A percentile compares a stretch with the other conserved stretches of the same genome.
Conservation (phyloP, 2,113 vertebrate species). For the Parotia lawesii region DNA sequence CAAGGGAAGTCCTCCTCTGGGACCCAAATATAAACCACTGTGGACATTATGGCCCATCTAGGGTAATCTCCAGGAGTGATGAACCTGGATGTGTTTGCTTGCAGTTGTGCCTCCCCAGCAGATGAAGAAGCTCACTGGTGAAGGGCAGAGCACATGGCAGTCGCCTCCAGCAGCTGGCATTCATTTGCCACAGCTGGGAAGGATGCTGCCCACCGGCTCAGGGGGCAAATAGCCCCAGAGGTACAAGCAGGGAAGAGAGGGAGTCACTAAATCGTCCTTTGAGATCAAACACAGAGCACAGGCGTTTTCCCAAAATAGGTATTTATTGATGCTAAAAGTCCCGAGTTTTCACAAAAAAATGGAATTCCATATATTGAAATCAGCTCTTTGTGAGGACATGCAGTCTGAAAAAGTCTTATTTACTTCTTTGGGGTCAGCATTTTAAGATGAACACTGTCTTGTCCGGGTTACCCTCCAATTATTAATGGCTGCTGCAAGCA, state of each 20-base stretch:
- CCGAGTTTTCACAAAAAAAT: not conserved
- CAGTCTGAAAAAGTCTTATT: not conserved
- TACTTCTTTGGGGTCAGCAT: not conserved
- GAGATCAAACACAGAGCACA: not conserved
- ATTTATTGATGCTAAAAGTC: not conserved
- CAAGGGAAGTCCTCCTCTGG: not conserved
- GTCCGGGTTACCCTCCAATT: not conserved
- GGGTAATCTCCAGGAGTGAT: not conserved
- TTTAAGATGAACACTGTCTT: not conserved
- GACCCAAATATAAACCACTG: not conserved
- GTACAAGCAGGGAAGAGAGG: not conserved
- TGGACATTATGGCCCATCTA: not conserved
- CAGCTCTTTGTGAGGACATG: not conserved
- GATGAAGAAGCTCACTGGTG: not conserved
- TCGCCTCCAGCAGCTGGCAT: fast-evolving
- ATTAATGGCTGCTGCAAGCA: not conserved
- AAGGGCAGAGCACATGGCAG: fast-evolving
- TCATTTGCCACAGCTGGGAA: not conserved
- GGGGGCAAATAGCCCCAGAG: not conserved
- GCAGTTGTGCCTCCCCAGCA: fast-evolving
- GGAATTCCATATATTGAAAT: not conserved
- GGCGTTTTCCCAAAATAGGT: not conserved
- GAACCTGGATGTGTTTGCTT: fast-evolving
- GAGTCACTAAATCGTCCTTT: not conserved
- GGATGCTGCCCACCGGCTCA: not conserved